Evolutionary conservation across 2,113 vertebrate genomes (phyloP).

Genomic region (Silurus asotus): DNA sequence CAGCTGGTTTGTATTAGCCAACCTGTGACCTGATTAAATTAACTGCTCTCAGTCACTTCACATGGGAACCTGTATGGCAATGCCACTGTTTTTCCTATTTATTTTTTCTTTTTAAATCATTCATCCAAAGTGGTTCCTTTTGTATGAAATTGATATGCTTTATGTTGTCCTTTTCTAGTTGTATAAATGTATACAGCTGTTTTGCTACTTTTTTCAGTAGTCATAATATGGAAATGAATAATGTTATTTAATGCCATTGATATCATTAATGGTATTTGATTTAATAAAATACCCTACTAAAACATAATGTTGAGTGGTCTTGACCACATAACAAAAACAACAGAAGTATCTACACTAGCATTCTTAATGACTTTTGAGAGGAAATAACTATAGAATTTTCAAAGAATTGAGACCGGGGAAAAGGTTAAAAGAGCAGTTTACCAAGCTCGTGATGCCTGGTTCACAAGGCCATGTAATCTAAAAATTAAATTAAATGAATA

Average conservation of each 20-base stretch:
- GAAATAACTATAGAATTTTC: conserved; percentile 22
- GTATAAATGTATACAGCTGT: background rate
- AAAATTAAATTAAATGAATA: conserved; percentile 62
- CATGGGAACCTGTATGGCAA: conserved; percentile 52
- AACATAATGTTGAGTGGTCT: background rate
- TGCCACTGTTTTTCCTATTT: conserved; percentile 53
- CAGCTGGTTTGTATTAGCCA: conserved; percentile 72
- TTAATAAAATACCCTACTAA: background rate
- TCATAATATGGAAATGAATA: background rate
- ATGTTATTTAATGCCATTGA: background rate
- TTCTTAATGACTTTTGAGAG: background rate
- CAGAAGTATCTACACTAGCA: background rate
- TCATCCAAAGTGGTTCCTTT: background rate
- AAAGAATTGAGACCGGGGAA: conserved; percentile 10
- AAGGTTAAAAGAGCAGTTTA: conserved; percentile 42
- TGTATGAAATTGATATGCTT: background rate
- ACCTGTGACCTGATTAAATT: conserved; percentile 65
- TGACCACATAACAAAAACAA: background rate
- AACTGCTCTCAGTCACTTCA: conserved; percentile 60
- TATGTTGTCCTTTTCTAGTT: background rate
- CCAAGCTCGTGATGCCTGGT: conserved; percentile 54
- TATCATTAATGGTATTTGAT: too few species aligned
- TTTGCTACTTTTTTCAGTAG: background rate
- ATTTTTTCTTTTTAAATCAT: conserved; percentile 59
- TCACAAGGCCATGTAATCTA: conserved; percentile 59